These are phyloP conservation scores for Triplophysa bombifrons DNA, from an alignment of 2,797 vertebrate species.

Conservation along the genomic window DNA sequence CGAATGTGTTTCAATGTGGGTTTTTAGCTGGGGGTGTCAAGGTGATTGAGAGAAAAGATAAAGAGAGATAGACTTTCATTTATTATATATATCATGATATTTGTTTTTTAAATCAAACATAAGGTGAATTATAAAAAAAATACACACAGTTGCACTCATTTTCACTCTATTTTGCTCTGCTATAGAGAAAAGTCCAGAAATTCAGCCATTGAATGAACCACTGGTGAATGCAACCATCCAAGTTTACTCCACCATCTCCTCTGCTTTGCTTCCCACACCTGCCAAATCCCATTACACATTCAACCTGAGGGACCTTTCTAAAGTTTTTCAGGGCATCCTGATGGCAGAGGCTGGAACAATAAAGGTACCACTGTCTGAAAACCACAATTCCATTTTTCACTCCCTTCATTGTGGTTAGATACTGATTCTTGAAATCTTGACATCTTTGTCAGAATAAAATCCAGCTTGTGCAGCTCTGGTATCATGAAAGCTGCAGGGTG, in stretches of 20 bases:
- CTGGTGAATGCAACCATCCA: slow-evolving; percentile 83
- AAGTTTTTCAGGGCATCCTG: slow-evolving; percentile 93
- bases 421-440: background rate
- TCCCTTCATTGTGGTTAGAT: background rate
- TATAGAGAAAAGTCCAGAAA: slow-evolving; percentile 67
- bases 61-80: too few relatives aligned
- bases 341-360: slow-evolving; percentile 84
- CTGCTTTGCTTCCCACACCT: slow-evolving; percentile 92
- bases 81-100: too few relatives aligned
- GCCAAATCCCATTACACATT: slow-evolving; percentile 94
- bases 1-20: slow-evolving; percentile 13
- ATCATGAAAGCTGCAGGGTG: slow-evolving; percentile 89
- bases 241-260: slow-evolving; percentile 85
- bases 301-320: slow-evolving; percentile 92
- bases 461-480: slow-evolving; percentile 87
- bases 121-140: too few relatives aligned
- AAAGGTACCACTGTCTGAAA: slow-evolving; percentile 67
- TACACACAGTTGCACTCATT: background rate
- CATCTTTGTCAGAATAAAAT: slow-evolving; percentile 63
- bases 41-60: too few relatives aligned
- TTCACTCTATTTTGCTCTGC: background rate
- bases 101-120: too few relatives aligned
- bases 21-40: background rate
- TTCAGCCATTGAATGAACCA: slow-evolving; percentile 75
- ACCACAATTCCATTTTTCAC: background rate